These are phyloP conservation scores for Zhengitettix transpicula DNA, from an alignment of 2,888 invertebrate genomes.

Conservation along the genomic window DNA sequence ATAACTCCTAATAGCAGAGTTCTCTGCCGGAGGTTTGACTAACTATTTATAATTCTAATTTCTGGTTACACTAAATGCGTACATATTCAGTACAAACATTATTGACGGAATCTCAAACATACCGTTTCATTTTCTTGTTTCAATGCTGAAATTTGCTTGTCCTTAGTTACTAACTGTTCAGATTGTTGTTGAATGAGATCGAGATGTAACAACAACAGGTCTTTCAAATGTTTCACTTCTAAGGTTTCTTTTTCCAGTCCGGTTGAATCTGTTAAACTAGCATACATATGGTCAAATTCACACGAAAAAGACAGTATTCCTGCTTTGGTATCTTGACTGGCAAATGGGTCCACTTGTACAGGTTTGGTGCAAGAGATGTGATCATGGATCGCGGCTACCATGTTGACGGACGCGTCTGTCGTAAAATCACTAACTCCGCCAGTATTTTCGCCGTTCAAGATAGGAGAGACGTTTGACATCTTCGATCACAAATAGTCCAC, in stretches of 20 bases:
- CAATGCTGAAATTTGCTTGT: constrained; percentile 53
- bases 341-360: constrained; percentile 12
- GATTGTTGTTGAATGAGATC: constrained; percentile 84
- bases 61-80: no score
- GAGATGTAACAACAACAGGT: constrained; percentile 63
- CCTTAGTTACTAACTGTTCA: constrained; percentile 63
- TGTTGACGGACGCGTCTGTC: constrained; percentile 15
- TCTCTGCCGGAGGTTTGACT: no score
- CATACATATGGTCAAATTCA: constrained; percentile 56
- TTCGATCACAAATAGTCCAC: constrained; percentile 2
- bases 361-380: constrained; percentile 14
- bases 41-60: no score
- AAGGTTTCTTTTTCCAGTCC: constrained; percentile 11
- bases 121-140: constrained; percentile 67
- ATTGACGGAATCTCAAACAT: constrained; percentile 21
- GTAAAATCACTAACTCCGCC: constrained; percentile 12
- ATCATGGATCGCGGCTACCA: constrained; percentile 14
- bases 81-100: background rate
- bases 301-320: constrained; percentile 40
- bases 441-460: constrained; percentile 14
- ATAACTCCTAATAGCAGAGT: no score
- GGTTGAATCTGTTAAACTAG: constrained; percentile 26
- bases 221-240: constrained; percentile 56
- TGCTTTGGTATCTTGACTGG: constrained; percentile 30
- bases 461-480: constrained; percentile 12